These are phyloP conservation scores for Apoda limacodes DNA, from an alignment of 2,888 invertebrate genomes.

Conservation along the genomic window DNA sequence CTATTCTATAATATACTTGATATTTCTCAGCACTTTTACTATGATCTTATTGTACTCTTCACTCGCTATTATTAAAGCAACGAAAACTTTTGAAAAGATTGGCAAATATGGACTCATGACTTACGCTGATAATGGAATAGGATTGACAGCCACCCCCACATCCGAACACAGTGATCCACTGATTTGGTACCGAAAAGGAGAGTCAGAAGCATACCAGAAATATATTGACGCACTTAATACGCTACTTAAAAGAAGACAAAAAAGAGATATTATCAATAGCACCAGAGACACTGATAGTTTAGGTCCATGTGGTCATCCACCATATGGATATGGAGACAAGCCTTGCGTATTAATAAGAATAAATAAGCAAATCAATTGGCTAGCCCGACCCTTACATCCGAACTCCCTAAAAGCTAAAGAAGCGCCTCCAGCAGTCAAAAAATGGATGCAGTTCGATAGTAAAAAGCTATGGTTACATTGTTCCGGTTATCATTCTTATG, in stretches of 20 bases:
- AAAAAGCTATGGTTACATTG: constrained; percentile 46
- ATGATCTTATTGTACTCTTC: constrained; percentile 35
- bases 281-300: constrained; percentile 18
- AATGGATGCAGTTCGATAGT: constrained; percentile 33
- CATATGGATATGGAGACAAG: constrained; percentile 46
- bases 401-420: constrained; percentile 26
- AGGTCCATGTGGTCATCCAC: constrained; percentile 43
- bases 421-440: constrained; percentile 33
- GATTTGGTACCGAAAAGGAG: constrained; percentile 41
- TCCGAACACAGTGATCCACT: constrained; percentile 32
- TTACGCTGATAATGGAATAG: constrained; percentile 37
- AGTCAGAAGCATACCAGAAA: constrained; percentile 32
- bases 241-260: constrained; percentile 28
- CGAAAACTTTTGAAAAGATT: constrained; percentile 21
- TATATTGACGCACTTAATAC: constrained; percentile 40
- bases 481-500: constrained; percentile 40
- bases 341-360: constrained; percentile 51
- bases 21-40: constrained; percentile 40
- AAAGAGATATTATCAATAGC: constrained; percentile 21
- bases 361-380: constrained; percentile 45
- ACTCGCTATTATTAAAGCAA: constrained; percentile 28
- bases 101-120: constrained; percentile 27
- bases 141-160: constrained; percentile 44
- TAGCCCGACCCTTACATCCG: constrained; percentile 33
- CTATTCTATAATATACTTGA: constrained; percentile 41